phyloP scores from a whole-genome alignment of 2,113 vertebrate genomes.

The Gallinago undulata region DNA sequence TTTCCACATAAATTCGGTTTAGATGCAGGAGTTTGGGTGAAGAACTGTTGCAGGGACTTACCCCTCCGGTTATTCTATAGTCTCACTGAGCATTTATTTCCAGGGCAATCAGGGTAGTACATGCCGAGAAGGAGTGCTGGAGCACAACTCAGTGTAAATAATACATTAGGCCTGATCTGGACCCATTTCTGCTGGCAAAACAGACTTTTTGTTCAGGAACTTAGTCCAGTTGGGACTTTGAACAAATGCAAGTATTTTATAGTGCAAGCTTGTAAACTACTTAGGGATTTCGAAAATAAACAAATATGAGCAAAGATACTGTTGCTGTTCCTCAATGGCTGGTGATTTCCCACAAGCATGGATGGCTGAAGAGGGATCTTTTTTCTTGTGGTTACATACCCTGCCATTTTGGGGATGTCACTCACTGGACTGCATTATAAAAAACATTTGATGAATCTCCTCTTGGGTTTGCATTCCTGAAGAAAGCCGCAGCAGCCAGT shows the following conservation, averaged over 20 bases:
- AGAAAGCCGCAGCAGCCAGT: not conserved
- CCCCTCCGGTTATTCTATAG: constrained; percentile 10
- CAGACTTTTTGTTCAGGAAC: constrained; percentile 10
- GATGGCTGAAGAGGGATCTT: not conserved
- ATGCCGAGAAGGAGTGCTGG: not conserved
- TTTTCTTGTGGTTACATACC: not conserved
- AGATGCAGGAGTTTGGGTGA: not conserved
- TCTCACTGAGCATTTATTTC: constrained; percentile 43
- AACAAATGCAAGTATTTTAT: constrained; percentile 31
- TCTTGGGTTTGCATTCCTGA: not conserved
- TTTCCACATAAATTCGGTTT: not conserved
- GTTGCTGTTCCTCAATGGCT: not conserved
- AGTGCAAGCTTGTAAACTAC: constrained; percentile 25
- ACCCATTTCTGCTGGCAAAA: constrained; percentile 22
- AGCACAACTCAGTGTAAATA: constrained; percentile 34
- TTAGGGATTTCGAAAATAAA: constrained; percentile 12
- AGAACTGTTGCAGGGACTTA: not conserved
- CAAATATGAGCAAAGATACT: not conserved
- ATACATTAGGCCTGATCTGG: not conserved
- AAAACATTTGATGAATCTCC: not conserved
- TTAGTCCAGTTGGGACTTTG: not conserved
- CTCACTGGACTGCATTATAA: not conserved
- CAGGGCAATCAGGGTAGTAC: constrained; percentile 18
- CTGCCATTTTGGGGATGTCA: not conserved
- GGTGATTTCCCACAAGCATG: not conserved